Evolutionary conservation across 2,888 invertebrate species (phyloP).

Genomic region (Chloroclystis v-ata): DNA sequence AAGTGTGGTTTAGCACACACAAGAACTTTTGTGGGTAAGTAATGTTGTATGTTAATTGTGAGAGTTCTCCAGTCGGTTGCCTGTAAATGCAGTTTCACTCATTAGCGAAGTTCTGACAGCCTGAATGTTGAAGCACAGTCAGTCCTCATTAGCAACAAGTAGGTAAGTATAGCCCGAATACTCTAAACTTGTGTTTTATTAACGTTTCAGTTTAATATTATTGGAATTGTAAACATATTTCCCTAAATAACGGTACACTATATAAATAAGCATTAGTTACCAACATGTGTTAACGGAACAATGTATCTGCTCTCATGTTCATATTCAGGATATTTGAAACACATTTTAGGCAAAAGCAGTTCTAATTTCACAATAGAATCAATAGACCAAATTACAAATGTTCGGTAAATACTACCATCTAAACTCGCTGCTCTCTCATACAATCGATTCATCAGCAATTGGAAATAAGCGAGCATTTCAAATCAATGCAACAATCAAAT

Average conservation of each 20-base stretch:
- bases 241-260: no score
- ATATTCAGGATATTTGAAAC: no score
- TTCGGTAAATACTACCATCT: background rate
- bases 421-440: background rate
- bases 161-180: background rate
- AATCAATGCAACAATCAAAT: constrained; percentile 8
- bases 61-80: constrained; percentile 3
- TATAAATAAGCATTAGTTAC: no score
- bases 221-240: no score
- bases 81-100: constrained; percentile 15
- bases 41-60: background rate
- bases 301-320: no score
- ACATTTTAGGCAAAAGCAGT: no score
- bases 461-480: constrained; percentile 11
- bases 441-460: constrained; percentile 4
- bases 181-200: no score
- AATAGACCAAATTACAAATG: no score
- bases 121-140: constrained; percentile 15
- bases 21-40: background rate
- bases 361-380: no score
- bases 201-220: no score
- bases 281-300: no score
- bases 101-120: constrained; percentile 18
- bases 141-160: constrained; percentile 16
- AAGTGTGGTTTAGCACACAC: background rate